Base-by-base conservation (phyloP, 1,140 invertebrate genomes). In the Mercenaria mercenaria region DNA sequence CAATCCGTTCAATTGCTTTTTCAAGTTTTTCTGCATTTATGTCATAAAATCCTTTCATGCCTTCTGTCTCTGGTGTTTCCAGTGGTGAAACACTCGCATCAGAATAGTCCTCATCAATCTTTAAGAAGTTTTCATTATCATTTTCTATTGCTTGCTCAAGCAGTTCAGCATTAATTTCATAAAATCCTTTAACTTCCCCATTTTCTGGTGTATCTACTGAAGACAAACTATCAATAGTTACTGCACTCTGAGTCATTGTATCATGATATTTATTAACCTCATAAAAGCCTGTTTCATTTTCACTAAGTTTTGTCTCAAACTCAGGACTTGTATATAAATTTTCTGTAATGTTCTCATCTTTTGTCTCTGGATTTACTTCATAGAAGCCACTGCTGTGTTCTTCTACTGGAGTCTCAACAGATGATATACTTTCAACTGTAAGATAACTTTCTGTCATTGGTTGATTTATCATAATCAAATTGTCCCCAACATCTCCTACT, bases 251-350 rank as follows among this genome's bases (percentile, higher is more conserved):
- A 18, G 15, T 26, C 26, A 69, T 6, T 6, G 32, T 39, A 56
- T 56, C 47, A 26, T 85, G 20, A 61, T 69, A 76, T 52, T 37
- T 10, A 41, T 81, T 81, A 13, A 88, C 26, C 47, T 69, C 76
- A 88, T 88, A 88, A 79, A 81, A 88, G 0, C 86, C 86, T 10
- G 86, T 88, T 56, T 79, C 76, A 67, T 80, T 88, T 69, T 88
- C 86, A 37, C 86, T 61, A 8, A 88, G 64, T n/a, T 88, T 88
- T 67, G 86, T 88, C 11, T 61, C 72, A 87, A 29, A 87, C 32
- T 4, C 39, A 10, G 72, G 64, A 64, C 18, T 34, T 52, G 32
- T 64, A 11, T 67, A 41, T 15, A 29, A 69, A 88, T 88, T 29
- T 41, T 79, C 41, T 26, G 29, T n/a, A 52, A 0, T 52, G 29